Evolutionary conservation across 1,140 invertebrate genomes (phyloP).

Genomic region (Cotesia chilonis): DNA sequence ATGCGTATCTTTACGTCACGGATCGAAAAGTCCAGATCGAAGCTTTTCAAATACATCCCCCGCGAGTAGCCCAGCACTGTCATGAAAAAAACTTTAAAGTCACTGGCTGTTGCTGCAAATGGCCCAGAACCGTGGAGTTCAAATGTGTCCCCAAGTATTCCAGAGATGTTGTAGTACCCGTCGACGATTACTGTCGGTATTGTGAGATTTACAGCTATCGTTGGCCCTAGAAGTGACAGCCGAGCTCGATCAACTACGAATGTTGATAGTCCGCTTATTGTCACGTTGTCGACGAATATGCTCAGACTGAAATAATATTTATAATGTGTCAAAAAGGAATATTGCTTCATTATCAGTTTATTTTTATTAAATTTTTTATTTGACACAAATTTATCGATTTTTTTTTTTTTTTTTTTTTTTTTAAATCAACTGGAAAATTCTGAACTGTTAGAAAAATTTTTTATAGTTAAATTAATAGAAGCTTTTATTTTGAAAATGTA

Average conservation of each 20-base stretch:
- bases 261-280: constrained; percentile 51
- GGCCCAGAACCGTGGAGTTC: constrained; percentile 49
- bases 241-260: constrained; percentile 56
- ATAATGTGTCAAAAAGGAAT: background rate
- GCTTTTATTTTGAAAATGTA: too few relatives aligned
- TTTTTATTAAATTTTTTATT: background rate
- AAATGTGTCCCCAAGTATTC: constrained; percentile 52
- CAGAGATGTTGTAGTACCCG: constrained; percentile 57
- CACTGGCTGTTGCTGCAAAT: constrained; percentile 49
- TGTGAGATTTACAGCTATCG: constrained; percentile 54
- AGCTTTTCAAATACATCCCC: constrained; percentile 60
- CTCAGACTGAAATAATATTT: constrained; percentile 46
- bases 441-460: too few relatives aligned
- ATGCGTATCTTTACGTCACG: constrained; percentile 47
- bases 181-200: constrained; percentile 51
- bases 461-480: too few relatives aligned
- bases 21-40: constrained; percentile 58
- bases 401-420: too few relatives aligned
- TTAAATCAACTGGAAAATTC: too few relatives aligned
- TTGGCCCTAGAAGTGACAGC: constrained; percentile 57
- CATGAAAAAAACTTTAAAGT: constrained; percentile 54
- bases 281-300: constrained; percentile 48
- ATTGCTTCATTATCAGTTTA: constrained; percentile 9
- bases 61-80: constrained; percentile 56
- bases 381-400: too few relatives aligned